A percentile compares a stretch with the other conserved stretches of the same genome.
Evolutionary conservation across 2,113 vertebrate species (phyloP).

Genomic region (Pampusana beccarii): DNA sequence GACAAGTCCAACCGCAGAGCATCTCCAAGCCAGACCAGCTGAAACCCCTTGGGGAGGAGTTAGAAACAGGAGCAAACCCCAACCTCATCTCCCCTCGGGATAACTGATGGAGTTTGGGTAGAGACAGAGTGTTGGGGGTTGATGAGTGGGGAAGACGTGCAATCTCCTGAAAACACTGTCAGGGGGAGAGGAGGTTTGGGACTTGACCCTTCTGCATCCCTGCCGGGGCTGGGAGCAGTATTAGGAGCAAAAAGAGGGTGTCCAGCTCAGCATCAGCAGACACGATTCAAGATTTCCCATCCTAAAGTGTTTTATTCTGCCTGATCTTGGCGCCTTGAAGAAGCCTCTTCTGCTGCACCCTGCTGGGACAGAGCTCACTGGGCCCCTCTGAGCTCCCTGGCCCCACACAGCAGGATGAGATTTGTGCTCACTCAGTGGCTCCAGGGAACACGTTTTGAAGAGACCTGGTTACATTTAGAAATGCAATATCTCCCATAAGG

Average conservation of each 20-base stretch:
- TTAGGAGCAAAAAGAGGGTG: not conserved
- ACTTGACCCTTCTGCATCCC: not conserved
- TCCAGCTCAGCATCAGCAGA: not conserved
- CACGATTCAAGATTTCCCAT: not conserved
- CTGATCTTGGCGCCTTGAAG: not conserved
- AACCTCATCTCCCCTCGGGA: not conserved
- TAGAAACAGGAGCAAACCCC: not conserved
- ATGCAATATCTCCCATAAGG: not conserved
- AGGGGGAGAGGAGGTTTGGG: not conserved
- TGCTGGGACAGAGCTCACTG: not conserved
- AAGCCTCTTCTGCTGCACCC: not conserved
- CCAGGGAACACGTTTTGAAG: not conserved
- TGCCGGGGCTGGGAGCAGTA: not conserved
- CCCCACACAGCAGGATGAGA: not conserved
- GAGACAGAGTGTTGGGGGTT: not conserved
- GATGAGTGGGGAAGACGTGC: not conserved
- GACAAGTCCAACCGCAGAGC: not conserved
- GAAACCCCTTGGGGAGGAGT: not conserved
- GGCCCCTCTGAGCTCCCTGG: accelerated
- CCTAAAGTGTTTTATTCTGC: not conserved
- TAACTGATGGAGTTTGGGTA: not conserved
- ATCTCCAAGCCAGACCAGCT: not conserved
- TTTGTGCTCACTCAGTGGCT: not conserved
- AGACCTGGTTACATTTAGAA: accelerated
- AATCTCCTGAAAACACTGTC: not conserved